Conservation (phyloP, 2,113 vertebrate genomes). For the Macrotus californicus region DNA sequence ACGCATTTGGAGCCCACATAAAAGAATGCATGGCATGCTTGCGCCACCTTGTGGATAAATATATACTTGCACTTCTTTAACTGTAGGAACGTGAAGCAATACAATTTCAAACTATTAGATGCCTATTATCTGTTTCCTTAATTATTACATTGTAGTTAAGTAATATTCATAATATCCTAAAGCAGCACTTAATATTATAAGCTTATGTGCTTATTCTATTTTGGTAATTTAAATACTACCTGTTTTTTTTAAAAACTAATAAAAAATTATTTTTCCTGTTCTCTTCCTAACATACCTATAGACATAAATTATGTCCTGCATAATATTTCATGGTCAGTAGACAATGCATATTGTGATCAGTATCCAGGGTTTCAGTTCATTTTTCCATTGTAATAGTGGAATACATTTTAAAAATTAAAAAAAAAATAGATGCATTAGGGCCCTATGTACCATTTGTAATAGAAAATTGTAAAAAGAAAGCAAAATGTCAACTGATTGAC, state of each 20-base stretch:
- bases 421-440: neutral
- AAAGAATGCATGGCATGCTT: neutral
- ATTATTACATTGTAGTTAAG: neutral
- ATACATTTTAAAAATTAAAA: neutral
- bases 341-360: neutral
- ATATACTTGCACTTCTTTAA: neutral
- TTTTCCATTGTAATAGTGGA: slow-evolving; percentile 14
- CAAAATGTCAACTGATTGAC: neutral
- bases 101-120: neutral
- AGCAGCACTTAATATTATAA: neutral
- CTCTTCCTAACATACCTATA: neutral
- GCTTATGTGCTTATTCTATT: neutral
- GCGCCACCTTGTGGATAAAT: slow-evolving; percentile 54
- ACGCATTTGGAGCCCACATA: neutral
- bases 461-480: neutral
- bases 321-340: neutral
- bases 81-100: neutral
- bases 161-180: neutral
- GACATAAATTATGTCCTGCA: neutral
- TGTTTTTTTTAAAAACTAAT: neutral
- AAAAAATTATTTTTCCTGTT: neutral
- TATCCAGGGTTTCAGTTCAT: neutral
- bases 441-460: neutral
- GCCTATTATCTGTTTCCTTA: neutral
- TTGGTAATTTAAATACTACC: neutral